A percentile compares a stretch with the other conserved stretches of the same genome.
Evolutionary conservation across 2,797 vertebrate species (phyloP).

Genomic region (Molossus molossus): DNA sequence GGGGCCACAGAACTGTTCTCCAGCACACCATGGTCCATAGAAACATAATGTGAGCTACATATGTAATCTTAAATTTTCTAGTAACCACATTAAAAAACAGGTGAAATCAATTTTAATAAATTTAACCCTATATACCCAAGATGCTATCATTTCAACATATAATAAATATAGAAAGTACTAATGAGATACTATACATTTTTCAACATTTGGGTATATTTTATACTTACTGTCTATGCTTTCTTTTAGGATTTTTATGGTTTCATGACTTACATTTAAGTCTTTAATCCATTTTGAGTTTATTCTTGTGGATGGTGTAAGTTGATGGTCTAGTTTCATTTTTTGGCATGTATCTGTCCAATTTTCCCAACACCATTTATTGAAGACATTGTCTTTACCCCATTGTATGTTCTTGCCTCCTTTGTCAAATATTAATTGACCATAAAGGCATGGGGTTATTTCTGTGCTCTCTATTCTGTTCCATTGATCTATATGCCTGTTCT

Average conservation of each 20-base stretch:
- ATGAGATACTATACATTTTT: background rate
- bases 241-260: background rate
- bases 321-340: background rate
- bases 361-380: background rate
- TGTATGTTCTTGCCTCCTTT: background rate
- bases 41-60: background rate
- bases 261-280: background rate
- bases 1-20: background rate
- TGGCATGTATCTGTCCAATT: background rate
- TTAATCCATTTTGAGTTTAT: background rate
- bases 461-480: background rate
- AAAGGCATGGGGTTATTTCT: background rate
- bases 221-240: background rate
- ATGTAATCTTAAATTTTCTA: background rate
- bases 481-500: background rate
- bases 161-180: background rate
- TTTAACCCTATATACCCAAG: background rate
- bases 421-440: background rate
- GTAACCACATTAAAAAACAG: background rate
- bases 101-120: conserved; percentile 49
- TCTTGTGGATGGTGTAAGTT: background rate
- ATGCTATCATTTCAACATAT: background rate
- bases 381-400: background rate
- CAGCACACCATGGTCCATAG: background rate
- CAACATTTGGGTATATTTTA: background rate